These are phyloP conservation scores for Anomalospiza imberbis DNA, from an alignment of 2,797 vertebrate genomes.

Conservation along the genomic window DNA sequence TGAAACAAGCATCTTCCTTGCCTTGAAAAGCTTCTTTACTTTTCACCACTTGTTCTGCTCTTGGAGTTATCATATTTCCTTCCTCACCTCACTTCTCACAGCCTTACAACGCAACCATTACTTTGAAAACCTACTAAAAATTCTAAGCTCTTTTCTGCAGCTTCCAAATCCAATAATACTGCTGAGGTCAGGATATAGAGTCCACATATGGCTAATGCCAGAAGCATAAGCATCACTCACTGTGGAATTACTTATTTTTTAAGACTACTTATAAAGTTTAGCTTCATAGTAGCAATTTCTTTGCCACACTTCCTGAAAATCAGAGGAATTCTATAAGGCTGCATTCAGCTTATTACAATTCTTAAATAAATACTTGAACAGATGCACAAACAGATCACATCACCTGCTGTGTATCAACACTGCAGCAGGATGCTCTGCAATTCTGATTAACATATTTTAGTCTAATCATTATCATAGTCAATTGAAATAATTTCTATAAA, in stretches of 20 bases:
- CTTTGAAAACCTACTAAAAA: background rate
- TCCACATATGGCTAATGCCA: background rate
- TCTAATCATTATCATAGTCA: background rate
- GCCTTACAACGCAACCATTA: background rate
- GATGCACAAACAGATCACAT: background rate
- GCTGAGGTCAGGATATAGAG: background rate
- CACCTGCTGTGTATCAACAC: background rate
- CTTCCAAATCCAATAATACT: background rate
- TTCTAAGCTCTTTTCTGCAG: background rate
- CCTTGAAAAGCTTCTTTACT: background rate
- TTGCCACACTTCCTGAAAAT: background rate
- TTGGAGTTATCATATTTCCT: background rate
- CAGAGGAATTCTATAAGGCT: background rate
- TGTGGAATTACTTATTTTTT: background rate
- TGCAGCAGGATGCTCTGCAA: background rate
- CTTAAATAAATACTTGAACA: background rate
- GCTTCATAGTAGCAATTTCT: background rate
- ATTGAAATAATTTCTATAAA: background rate
- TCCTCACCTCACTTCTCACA: background rate
- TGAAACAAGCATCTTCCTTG: background rate
- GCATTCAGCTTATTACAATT: background rate
- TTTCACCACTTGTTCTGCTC: background rate
- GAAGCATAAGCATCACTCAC: background rate
- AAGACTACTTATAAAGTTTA: background rate
- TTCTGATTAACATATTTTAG: background rate